Percentiles rank a stretch among this genome's conserved stretches.
phyloP scores from a whole-genome alignment of 92 coral and sea anemone species.

The Paragorgia papillata region DNA sequence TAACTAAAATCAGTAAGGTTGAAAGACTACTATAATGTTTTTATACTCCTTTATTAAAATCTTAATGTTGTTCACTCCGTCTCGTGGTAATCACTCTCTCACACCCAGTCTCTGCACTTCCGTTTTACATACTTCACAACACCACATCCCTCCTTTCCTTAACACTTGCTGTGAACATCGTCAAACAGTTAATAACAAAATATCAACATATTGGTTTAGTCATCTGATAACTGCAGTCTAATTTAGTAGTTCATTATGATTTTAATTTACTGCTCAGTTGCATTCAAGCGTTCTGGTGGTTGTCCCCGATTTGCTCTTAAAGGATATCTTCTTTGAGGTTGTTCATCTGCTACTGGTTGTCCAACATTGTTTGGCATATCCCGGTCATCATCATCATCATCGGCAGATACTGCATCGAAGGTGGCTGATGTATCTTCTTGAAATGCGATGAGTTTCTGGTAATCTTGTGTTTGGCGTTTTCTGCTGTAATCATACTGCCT shows the following conservation, averaged over 20 bases:
- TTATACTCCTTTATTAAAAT: not conserved
- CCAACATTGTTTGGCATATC: not conserved
- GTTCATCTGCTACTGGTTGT: not conserved
- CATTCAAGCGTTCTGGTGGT: conserved; percentile 4
- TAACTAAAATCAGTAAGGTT: too few relatives aligned
- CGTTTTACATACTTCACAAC: too few relatives aligned
- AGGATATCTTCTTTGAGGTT: conserved; percentile 12
- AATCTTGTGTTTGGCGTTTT: not conserved
- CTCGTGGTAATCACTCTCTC: too few relatives aligned
- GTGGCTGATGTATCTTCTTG: not conserved
- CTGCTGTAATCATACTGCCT: conserved; percentile 14
- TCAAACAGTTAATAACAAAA: too few relatives aligned
- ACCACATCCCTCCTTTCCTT: too few relatives aligned
- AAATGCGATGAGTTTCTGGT: conserved; percentile 5
- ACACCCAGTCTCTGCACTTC: too few relatives aligned
- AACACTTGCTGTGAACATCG: too few relatives aligned
- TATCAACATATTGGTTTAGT: too few relatives aligned
- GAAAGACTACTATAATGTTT: conserved; percentile 1
- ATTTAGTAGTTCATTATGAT: too few relatives aligned
- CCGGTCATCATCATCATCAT: not conserved
- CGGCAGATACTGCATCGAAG: not conserved
- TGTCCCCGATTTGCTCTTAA: conserved; percentile 13
- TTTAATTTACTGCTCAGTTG: too few relatives aligned
- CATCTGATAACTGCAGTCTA: too few relatives aligned
- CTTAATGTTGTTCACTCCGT: too few relatives aligned